Evolutionary conservation across 2,113 vertebrate genomes (phyloP).

Genomic region (Heterochromis multidens): DNA sequence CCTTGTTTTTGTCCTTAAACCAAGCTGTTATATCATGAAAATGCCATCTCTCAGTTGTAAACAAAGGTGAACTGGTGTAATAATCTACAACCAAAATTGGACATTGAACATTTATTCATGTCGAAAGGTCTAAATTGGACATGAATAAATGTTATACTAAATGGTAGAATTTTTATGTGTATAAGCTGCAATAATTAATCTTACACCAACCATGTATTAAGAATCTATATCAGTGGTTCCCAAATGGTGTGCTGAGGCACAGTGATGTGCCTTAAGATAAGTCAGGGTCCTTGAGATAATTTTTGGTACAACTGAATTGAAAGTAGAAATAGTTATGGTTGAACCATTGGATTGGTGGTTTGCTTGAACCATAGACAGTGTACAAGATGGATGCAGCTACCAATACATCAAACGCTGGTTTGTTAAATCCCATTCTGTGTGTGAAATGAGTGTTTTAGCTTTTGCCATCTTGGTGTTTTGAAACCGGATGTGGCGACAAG

Average conservation of each 20-base stretch:
- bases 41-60: not conserved
- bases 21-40: not conserved
- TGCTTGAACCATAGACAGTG: not conserved
- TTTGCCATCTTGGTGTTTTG: not conserved
- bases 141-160: not conserved
- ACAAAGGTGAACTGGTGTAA: rapidly evolving
- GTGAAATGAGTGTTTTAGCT: not conserved
- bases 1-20: not conserved
- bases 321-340: not conserved
- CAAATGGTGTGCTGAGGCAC: not conserved
- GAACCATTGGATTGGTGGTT: too few relatives aligned
- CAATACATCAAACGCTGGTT: not conserved
- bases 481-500: not conserved
- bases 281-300: rapidly evolving
- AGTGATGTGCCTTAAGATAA: not conserved
- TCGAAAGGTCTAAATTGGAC: not conserved
- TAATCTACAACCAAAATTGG: not conserved
- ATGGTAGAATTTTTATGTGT: not conserved
- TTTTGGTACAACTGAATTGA: not conserved
- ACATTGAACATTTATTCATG: too few relatives aligned
- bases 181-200: not conserved
- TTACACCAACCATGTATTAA: not conserved
- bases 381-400: not conserved
- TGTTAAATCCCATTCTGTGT: rapidly evolving
- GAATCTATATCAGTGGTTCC: not conserved